A percentile compares a stretch with the other conserved stretches of the same genome.
Evolutionary conservation across 1,140 invertebrate genomes (phyloP).

Genomic region (Drosophila arizonae): DNA sequence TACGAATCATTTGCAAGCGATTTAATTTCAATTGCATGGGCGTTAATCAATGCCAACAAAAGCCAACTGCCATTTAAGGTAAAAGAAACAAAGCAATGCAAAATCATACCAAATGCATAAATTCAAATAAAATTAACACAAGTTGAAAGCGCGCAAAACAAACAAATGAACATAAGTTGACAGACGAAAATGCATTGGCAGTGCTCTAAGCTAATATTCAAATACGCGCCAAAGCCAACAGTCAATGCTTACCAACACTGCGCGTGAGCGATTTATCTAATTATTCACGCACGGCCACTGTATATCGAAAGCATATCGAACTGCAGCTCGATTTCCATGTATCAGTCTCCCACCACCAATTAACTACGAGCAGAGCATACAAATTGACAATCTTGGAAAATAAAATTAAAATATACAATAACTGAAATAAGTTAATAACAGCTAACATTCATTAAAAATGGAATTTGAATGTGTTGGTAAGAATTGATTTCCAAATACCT

Average conservation of each 20-base stretch:
- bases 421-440: neutral
- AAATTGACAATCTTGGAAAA: slow-evolving; percentile 21
- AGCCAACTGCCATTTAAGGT: slow-evolving; percentile 15
- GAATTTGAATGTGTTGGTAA: neutral
- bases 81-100: slow-evolving; percentile 7
- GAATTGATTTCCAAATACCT: neutral
- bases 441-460: too few relatives aligned
- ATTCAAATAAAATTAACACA: slow-evolving; percentile 12
- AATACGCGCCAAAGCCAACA: slow-evolving; percentile 7
- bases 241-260: slow-evolving; percentile 19
- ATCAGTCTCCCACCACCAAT: slow-evolving; percentile 25
- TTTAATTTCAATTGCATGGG: slow-evolving; percentile 78
- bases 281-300: neutral
- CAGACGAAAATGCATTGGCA: neutral
- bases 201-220: neutral
- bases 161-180: neutral
- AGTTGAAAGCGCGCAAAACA: neutral
- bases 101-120: slow-evolving; percentile 18
- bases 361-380: slow-evolving; percentile 5
- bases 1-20: slow-evolving; percentile 74
- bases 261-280: neutral
- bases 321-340: neutral
- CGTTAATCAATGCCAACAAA: slow-evolving; percentile 71
- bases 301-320: slow-evolving; percentile 21
- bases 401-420: slow-evolving; percentile 2